Evolutionary conservation across 2,888 invertebrate genomes (phyloP), one percentile per base, ranked within the genome.

Genomic region (Cosmorhoe ocellata): DNA sequence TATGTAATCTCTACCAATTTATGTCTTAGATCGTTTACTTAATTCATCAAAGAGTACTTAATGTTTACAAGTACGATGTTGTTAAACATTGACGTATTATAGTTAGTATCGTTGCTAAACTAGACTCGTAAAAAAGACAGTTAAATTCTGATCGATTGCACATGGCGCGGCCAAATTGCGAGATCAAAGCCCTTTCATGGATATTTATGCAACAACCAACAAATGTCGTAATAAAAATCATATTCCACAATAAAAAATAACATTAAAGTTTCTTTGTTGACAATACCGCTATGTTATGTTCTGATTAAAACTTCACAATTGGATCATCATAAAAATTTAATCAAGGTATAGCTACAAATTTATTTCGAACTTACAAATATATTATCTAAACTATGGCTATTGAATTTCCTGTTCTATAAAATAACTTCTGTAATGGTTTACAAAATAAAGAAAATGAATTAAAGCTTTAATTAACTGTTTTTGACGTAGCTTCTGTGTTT

Each of bases 121-220:
- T 64, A 64, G 46, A 49, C 56, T 74, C 70, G 62, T 79, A 76
- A 79, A 74, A 54, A 59, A 53, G 54, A 59, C 66, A 66, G 63
- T 79, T 74, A 77, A 77, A 66, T 69, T 69, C 50, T 72, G 64
- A 74, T 71, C 66, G 69, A 75, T 73, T 67, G 73, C 71, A 69
- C 64, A 59, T 65, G 53, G 58, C 33, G 55, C 51, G 46, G 46
- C 49, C 44, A 51, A 61, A 51, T 67, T 66, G 54, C 54, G 58
- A 71, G 69, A 71, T 67, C 58, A 65, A 65, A 69, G 58, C 64
- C 50, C 51, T 55, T 66, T 45, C 51, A 54, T 33, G 28, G 38
- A 34, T 18, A 46, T 56, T 40, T 44, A 48, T 49, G 44, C 40
- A 48, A 31, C 42, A 7, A 40, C 56, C 56, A 64, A 65, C 66